Evolutionary conservation across 2,113 vertebrate species (phyloP), one percentile per base, ranked within the genome.

Genomic region (Neofelis nebulosa): DNA sequence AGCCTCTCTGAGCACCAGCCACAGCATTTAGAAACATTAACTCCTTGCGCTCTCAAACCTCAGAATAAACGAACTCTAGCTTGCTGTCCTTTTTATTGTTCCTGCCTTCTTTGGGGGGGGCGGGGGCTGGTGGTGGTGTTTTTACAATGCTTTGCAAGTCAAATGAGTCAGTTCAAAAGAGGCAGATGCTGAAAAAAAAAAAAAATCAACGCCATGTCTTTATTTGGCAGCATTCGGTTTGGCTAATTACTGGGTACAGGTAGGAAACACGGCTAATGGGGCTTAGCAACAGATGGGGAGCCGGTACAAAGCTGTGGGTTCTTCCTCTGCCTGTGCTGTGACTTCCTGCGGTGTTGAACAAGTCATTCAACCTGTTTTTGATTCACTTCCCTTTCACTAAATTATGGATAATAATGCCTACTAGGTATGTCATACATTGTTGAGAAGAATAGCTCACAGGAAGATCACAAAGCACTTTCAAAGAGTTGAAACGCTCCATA

Each of bases 331-430:
- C 79, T 97, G 1, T 4, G 68, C 94, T 93, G 95, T 52, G 94
- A 96, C 91, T 98, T 98, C 98, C 97, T 97, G 98, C 57, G 0
- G 96, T 91, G 97, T 81, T 29, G 96, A 98, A 97, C 97, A 97
- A 98, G 98, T 91, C 98, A 95, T 94, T 97, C 98, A 98, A 97
- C 97, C 96, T 98, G 94, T 94, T 98, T 98, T 98, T 97, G 95
- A 98, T 97, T 98, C 96, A 94, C 93, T 98, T 98, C 95, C 85
- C 94, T 98, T 98, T 98, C 96, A 97, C 97, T 98, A 97, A 98
- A 98, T 98, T 98, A 98, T 98, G 91, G 97, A 97, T 98, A 97
- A 98, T 97, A 97, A 98, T 98, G 98, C 98, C 98, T 98, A 84
- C 95, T 61, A 98, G 97, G 94, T 94, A 97, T 98, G 98, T 96